phyloP scores from a whole-genome alignment of 1,140 invertebrate genomes.

The Agrilus planipennis region DNA sequence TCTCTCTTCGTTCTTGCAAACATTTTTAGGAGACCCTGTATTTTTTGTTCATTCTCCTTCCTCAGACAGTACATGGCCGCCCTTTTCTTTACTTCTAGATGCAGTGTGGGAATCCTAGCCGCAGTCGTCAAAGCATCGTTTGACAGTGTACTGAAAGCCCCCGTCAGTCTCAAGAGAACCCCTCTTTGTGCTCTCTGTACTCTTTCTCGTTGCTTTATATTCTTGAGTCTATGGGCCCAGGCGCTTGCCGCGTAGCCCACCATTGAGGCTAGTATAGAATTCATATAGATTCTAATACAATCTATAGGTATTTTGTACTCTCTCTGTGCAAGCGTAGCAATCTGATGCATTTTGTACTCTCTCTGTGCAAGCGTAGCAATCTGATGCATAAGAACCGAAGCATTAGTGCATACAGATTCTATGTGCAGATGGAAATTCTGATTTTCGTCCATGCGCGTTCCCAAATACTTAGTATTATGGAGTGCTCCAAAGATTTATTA shows the following conservation, averaged over 20 bases:
- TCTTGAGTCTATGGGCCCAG: background rate
- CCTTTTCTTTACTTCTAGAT: background rate
- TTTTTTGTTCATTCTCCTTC: background rate
- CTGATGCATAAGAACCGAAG: background rate
- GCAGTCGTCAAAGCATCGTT: slow-evolving; percentile 15
- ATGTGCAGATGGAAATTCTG: background rate
- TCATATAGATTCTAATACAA: background rate
- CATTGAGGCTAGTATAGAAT: background rate
- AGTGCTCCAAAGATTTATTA: background rate
- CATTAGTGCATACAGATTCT: background rate
- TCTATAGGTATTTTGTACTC: slow-evolving; percentile 1
- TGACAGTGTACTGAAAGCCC: slow-evolving; percentile 15
- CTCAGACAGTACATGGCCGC: slow-evolving; percentile 1
- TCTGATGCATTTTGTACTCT: slow-evolving; percentile 2
- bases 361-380: background rate
- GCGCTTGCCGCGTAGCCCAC: background rate
- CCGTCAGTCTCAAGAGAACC: slow-evolving; percentile 14
- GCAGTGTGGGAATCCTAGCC: background rate
- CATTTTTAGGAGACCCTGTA: background rate
- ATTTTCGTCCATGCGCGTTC: background rate
- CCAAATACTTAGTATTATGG: background rate
- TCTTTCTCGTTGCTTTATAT: slow-evolving; percentile 5
- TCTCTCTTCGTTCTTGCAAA: background rate
- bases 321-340: background rate
- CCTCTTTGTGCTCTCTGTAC: slow-evolving; percentile 12